Base-by-base conservation (phyloP, 2,113 vertebrate species). In the Psammodynastes pulverulentus region DNA sequence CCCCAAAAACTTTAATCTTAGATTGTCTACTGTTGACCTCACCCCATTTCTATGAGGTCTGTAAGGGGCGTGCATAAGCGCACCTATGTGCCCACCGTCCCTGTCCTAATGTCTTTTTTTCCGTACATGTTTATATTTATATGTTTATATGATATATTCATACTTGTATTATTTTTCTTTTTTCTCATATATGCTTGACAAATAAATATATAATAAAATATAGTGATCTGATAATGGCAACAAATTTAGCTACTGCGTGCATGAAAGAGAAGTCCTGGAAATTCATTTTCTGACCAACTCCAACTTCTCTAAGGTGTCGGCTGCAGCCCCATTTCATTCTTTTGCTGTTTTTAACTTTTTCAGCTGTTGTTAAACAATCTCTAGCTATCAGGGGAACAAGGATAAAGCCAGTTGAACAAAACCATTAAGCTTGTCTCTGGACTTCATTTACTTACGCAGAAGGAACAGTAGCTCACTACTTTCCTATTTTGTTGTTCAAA, bases 401-500 rank as follows among this genome's bases (percentile, higher is more conserved):
- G 8, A 84, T 34, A 54, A 17, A 53, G 26, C 34, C 26, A 56
- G 34, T 13, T 9, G 24, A 54, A 85, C 85, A 39, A 52, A 54
- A 3, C 79, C 43, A 58, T 29, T 21, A 58, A 86, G 29, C 26
- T 48, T 29, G 3, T 86, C 26, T 62, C 24, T 54, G 79, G 39
- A 54, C 39, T 24, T 84, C 26, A 89, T 53, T 90, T 43, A 84
- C 24, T 84, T 52, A 53, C 21, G 15, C 52, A 54, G 43, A 54
- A 85, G 26, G 39, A 90, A 54, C 84, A 93, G 49, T 39, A 93
- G 48, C 46, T 39, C 85, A 19, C 93, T 95, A 79, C 34, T 43
- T 79, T 94, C n/a, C 45, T 95, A 95, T 94, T 84, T 48, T 2
- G 91, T 94, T 94, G 39, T 88, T 89, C 0, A 2, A 93, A 84